Conservation (phyloP, 2,113 vertebrate species). For the Megalops atlanticus region DNA sequence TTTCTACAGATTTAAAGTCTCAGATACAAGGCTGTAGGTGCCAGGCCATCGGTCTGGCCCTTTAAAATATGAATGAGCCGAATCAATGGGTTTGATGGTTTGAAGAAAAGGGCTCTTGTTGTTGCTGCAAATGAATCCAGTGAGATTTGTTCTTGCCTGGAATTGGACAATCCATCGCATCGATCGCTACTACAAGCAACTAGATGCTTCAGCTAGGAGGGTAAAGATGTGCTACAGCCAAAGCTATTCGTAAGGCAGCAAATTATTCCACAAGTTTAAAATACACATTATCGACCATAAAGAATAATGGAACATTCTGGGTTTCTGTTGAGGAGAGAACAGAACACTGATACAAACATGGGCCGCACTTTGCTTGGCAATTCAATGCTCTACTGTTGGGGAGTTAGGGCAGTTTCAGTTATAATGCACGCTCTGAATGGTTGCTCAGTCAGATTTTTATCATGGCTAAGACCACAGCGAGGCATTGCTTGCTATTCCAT, state of each 20-base stretch:
- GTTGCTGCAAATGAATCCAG: background rate
- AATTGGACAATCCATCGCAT: slow-evolving; percentile 48
- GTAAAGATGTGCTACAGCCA: slow-evolving; percentile 64
- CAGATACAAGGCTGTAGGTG: too few species aligned
- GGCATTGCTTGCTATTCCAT: background rate
- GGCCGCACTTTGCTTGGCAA: too few species aligned
- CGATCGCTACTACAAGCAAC: slow-evolving; percentile 50
- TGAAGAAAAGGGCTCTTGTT: background rate
- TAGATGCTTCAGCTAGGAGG: slow-evolving; percentile 45
- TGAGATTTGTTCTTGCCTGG: slow-evolving; percentile 64
- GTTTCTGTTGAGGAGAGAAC: background rate
- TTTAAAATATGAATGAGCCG: too few species aligned
- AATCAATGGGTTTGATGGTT: too few species aligned
- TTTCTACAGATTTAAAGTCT: too few species aligned
- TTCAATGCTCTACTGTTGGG: background rate
- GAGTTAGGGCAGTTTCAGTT: background rate
- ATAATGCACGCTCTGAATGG: slow-evolving; percentile 4
- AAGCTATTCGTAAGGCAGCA: slow-evolving; percentile 47
- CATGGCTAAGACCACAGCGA: background rate
- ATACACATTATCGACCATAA: slow-evolving; percentile 4
- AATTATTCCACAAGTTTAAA: slow-evolving; percentile 6
- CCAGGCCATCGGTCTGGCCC: too few species aligned
- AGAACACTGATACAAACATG: background rate
- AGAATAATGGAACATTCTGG: too few species aligned
- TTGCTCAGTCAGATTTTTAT: slow-evolving; percentile 1